Evolutionary conservation across 2,888 invertebrate genomes (phyloP), one percentile per base, ranked within the genome.

Genomic region (Pandemis cinnamomeana): DNA sequence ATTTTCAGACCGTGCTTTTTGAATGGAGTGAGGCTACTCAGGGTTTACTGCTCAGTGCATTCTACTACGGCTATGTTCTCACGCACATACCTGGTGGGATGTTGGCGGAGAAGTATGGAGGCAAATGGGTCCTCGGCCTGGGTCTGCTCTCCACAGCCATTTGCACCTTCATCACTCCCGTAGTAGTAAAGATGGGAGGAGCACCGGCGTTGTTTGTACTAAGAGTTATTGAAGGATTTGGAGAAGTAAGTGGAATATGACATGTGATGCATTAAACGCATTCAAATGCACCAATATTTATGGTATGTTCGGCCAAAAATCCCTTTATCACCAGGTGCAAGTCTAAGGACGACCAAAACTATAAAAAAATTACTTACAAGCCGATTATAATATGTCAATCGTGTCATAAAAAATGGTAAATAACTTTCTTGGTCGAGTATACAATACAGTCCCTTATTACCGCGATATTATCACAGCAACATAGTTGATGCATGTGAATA

Each of bases 51-150:
- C 91, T 98, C 0, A 96, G 97, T 15, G 96, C 97, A 0, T 98
- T 98, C 87, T 98, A 97, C 90, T 97, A 97, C 92, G 98, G 98
- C 0, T 98, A 98, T 86, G 95, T 98, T 1, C 73, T 97, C 0
- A 97, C 97, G 0, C 98, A 98, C 81, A 88, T 98, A 11, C 98
- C 98, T 0, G 98, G 98, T 42, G 98, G 98, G 46, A 95, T 97
- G 84, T 82, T 98, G 69, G 96, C 98, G 0, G 97, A 97, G 82
- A 95, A 95, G 78, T 97, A 96, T 79, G 98, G 98, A 11, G 98
- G 98, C 5, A 98, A 98, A 89, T 97, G 97, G 94, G 96, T 97
- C 0, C 93, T 98, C 6, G 97, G 97, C 0, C 83, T 97, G 64
- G 98, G 98, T 2, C 95, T 98, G 20, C 89, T 98, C 0, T 96